Evolutionary conservation across 2,113 vertebrate genomes (phyloP).

Genomic region (Megaceryle maxima): DNA sequence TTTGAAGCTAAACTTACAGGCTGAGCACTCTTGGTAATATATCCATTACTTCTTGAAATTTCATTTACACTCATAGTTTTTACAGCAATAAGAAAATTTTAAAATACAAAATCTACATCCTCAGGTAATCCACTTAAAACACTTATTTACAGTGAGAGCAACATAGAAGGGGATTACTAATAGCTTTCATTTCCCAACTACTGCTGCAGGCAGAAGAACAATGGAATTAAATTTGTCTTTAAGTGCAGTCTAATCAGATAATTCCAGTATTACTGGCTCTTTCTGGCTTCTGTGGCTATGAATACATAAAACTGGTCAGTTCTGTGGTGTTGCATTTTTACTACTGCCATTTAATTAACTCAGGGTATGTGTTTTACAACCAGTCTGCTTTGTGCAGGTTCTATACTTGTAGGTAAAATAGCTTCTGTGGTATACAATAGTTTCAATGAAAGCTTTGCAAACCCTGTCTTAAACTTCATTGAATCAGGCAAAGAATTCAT

Average conservation of each 20-base stretch:
- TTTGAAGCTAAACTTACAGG: not conserved
- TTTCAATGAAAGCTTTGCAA: not conserved
- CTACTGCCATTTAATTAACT: not conserved
- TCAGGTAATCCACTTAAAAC: not conserved
- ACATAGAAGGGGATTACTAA: conserved; percentile 15
- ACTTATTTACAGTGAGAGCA: conserved; percentile 11
- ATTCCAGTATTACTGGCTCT: conserved; percentile 7
- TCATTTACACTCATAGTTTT: not conserved
- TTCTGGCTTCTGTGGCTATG: not conserved
- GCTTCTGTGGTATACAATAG: not conserved
- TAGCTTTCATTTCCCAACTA: conserved; percentile 15
- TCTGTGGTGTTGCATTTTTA: not conserved
- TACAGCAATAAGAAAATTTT: not conserved
- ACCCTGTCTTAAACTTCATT: not conserved
- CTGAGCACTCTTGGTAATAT: not conserved
- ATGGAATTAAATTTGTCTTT: conserved; percentile 28
- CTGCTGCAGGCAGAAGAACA: conserved; percentile 28
- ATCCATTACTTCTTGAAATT: not conserved
- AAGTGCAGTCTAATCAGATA: not conserved
- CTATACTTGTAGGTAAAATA: not conserved
- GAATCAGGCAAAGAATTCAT: not conserved
- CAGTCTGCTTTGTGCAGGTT: not conserved
- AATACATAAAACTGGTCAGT: not conserved
- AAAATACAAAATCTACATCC: conserved; percentile 14
- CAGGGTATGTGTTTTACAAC: not conserved